Percentiles rank a stretch among this genome's conserved stretches.
Evolutionary conservation across 2,113 vertebrate genomes (phyloP).

Genomic region (Oenanthe melanoleuca): DNA sequence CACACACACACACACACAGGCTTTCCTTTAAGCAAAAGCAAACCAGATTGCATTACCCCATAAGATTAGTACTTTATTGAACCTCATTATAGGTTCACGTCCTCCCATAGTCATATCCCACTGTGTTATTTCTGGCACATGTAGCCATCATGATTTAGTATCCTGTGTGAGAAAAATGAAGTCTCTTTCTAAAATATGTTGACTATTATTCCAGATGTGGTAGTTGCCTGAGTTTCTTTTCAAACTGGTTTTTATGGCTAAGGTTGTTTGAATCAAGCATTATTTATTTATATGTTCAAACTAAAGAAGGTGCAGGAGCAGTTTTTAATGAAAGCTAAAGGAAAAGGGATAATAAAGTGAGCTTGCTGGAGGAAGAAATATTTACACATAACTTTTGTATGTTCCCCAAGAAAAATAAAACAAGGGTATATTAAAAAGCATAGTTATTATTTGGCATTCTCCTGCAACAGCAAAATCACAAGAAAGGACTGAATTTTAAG

Average conservation of each 20-base stretch:
- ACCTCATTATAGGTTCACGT: slow-evolving; percentile 60
- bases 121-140: slow-evolving; percentile 64
- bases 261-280: slow-evolving; percentile 45
- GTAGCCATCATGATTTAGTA: slow-evolving; percentile 52
- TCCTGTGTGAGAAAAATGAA: slow-evolving; percentile 63
- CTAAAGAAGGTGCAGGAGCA: slow-evolving; percentile 10
- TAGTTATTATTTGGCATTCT: slow-evolving; percentile 45
- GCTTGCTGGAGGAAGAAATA: slow-evolving; percentile 53
- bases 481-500: slow-evolving; percentile 37
- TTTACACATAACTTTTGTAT: slow-evolving; percentile 53
- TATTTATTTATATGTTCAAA: slow-evolving; percentile 68
- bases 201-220: slow-evolving; percentile 74
- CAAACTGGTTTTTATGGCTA: slow-evolving; percentile 59
- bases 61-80: slow-evolving; percentile 64
- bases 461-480: slow-evolving; percentile 32
- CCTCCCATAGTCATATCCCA: slow-evolving; percentile 60
- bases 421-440: not conserved
- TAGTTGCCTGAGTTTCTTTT: slow-evolving; percentile 66
- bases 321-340: slow-evolving; percentile 66
- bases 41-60: slow-evolving; percentile 55
- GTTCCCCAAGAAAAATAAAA: slow-evolving; percentile 60
- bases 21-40: slow-evolving; percentile 48
- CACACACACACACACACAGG: not conserved
- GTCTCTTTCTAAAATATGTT: slow-evolving; percentile 59
- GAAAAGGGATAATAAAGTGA: slow-evolving; percentile 59